Percentiles rank a stretch among this genome's conserved stretches.
Conservation (phyloP, 2,888 invertebrate genomes). For the Dynastes hyllus region DNA sequence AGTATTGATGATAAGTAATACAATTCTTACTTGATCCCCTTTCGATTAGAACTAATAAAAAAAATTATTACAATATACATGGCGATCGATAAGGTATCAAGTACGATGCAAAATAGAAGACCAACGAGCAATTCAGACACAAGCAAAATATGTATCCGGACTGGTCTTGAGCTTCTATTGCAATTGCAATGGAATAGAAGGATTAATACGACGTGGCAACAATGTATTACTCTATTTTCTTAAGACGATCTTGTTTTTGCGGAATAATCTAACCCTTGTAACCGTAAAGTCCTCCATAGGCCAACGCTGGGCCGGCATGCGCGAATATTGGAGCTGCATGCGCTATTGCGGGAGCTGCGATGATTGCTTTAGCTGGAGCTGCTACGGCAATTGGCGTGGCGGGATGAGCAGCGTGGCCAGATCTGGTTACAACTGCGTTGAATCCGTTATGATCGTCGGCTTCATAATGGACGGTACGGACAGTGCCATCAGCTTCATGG, state of each 20-base stretch:
- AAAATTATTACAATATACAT: slow-evolving; percentile 19
- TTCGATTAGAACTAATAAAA: background rate
- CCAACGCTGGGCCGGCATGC: slow-evolving; percentile 35
- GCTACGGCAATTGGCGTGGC: slow-evolving; percentile 63
- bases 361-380: slow-evolving; percentile 62
- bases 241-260: background rate
- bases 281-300: slow-evolving; percentile 29
- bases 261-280: slow-evolving; percentile 35
- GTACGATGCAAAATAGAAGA: slow-evolving; percentile 9
- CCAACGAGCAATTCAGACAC: slow-evolving; percentile 30
- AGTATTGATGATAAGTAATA: slow-evolving; percentile 21
- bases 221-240: slow-evolving; percentile 25
- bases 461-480: slow-evolving; percentile 75
- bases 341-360: slow-evolving; percentile 57
- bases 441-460: slow-evolving; percentile 76
- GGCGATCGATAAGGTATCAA: slow-evolving; percentile 10
- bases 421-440: slow-evolving; percentile 66
- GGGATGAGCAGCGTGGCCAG: slow-evolving; percentile 77
- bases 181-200: slow-evolving; percentile 2
- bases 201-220: background rate
- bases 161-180: slow-evolving; percentile 12
- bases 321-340: slow-evolving; percentile 46
- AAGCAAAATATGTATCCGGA: slow-evolving; percentile 37
- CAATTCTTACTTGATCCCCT: slow-evolving; percentile 18
- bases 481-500: slow-evolving; percentile 75